Base-by-base conservation (phyloP, 2,113 vertebrate species). In the Ammodytes dubius region DNA sequence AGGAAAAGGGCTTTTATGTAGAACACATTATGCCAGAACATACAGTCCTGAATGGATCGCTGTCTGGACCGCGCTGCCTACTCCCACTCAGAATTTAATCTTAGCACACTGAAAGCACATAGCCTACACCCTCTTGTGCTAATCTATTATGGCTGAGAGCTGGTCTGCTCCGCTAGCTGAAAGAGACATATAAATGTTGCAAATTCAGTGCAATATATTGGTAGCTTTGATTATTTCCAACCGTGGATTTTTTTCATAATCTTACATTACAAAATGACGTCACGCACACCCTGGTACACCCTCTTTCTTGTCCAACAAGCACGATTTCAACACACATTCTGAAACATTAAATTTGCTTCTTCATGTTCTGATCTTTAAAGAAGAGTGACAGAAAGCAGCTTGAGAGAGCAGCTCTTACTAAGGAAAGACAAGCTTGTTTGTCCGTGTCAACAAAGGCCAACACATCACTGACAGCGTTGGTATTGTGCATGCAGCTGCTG, bases 401-500 rank as follows among this genome's bases (percentile, higher is more conserved):
- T 58, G 40, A 88, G 79, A 73, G 65, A 80, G 74, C 64, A 63
- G 74, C 52, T 63, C 58, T 39, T 2, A 61, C 45, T 39, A 46
- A 73, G 58, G 65, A 27, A 66, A 79, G 77, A 82, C 70, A 1
- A 15, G 59, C 63, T 85, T 59, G 85, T 81, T 83, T 77, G 58
- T 77, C 60, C 13, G n/a, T 35, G 70, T 63, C 56, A 80, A 89
- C 87, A 89, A 88, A 89, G 83, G 84, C 61, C 87, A 63, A 81
- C 81, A 81, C 81, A 87, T 73, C 39, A 15, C 81, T 60, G 81
- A 92, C 88, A 90, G 75, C 82, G 77, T 82, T 70, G 58, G 69
- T 61, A 84, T 79, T 92, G 88, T 88, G 70, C 68, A 5, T 4
- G 27, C 27, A 84, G 77, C 84, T 84, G 90, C 82, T 89, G 87